Conservation (phyloP, 2,113 vertebrate genomes). For the Eidolon helvum region DNA sequence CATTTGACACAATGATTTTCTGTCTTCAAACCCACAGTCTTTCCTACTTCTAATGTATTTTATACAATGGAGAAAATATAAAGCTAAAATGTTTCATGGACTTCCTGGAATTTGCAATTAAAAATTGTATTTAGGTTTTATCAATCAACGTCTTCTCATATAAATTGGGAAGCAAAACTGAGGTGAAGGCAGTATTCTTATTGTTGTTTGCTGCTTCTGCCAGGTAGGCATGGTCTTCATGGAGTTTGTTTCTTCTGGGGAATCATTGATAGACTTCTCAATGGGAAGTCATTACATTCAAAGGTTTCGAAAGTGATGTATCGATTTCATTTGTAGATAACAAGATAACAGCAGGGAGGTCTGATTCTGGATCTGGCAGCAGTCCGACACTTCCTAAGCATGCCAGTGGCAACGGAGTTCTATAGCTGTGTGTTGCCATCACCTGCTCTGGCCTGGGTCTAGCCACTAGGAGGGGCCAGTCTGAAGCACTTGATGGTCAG, state of each 20-base stretch:
- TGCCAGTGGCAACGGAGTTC: neutral
- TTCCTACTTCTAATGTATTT: neutral
- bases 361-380: neutral
- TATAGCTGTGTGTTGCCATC: neutral
- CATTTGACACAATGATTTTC: neutral
- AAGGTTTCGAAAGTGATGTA: neutral
- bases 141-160: neutral
- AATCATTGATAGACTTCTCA: neutral
- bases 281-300: neutral
- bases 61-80: neutral
- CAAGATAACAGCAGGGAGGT: neutral
- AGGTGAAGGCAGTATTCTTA: neutral
- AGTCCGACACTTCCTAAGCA: neutral
- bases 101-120: neutral
- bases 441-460: neutral
- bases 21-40: neutral
- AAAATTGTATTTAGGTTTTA: neutral
- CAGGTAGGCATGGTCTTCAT: neutral
- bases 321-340: neutral
- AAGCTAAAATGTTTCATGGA: neutral
- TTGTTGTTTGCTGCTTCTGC: neutral
- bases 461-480: neutral
- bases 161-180: neutral
- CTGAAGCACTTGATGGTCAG: neutral
- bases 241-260: neutral